Conservation (phyloP, 2,113 vertebrate genomes). For the Aspidoscelis tigris region DNA sequence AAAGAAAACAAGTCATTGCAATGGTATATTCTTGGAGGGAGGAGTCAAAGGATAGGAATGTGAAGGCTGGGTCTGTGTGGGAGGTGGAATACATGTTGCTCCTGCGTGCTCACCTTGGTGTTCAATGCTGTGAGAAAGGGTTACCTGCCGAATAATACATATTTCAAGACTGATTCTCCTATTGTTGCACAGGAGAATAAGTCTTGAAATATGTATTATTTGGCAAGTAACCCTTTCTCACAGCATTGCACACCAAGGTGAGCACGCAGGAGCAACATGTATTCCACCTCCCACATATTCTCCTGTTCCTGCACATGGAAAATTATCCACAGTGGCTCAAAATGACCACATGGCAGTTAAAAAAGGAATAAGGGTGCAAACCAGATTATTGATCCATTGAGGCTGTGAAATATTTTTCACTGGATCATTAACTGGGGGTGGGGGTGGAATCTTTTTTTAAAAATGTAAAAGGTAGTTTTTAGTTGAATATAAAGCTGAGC, state of each 20-base stretch:
- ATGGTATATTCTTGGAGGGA: constrained; percentile 31
- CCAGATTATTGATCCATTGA: background rate
- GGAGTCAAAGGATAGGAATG: constrained; percentile 16
- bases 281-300: constrained; percentile 30
- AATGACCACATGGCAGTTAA: background rate
- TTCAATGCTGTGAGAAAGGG: constrained; percentile 56
- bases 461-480: no score
- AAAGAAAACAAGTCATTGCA: constrained; percentile 37
- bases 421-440: no score
- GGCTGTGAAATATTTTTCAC: no score
- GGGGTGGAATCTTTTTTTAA: no score
- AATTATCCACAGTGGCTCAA: constrained; percentile 5
- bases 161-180: constrained; percentile 25
- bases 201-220: constrained; percentile 30
- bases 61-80: constrained; percentile 30
- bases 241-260: constrained; percentile 57
- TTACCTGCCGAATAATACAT: constrained; percentile 49
- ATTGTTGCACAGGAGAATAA: constrained; percentile 28
- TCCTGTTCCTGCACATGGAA: background rate
- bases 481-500: no score
- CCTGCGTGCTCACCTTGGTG: constrained; percentile 52
- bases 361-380: background rate
- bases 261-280: constrained; percentile 53
- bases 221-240: constrained; percentile 50
- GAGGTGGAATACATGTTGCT: constrained; percentile 47